Evolutionary conservation across 2,888 invertebrate species (phyloP), one percentile per base, ranked within the genome.

Genomic region (Troilus luridus): DNA sequence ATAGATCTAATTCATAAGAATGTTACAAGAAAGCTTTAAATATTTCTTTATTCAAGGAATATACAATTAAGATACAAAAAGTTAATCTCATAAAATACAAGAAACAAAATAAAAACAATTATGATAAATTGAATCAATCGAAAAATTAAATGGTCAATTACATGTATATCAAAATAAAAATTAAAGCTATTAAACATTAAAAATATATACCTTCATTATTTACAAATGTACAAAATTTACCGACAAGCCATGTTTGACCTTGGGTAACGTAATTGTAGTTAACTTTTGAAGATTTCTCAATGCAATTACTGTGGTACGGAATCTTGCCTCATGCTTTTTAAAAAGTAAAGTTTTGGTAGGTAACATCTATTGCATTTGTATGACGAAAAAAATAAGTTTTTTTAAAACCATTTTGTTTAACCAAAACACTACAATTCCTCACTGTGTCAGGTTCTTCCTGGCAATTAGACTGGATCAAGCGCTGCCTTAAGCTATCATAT

Each of bases 181-280:
- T 58, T 58, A 58, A 58, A 58, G 58, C 7, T 19, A n/a, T n/a
- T 64, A 64, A 60, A 9, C 10, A 64, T n/a, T 1, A n/a, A 64
- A 64, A 64, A 64, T n/a, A n/a, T n/a, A 64, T n/a, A n/a, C 8
- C 64, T 64, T 10, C 21, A 64, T n/a, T 64, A 64, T n/a, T 64
- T 64, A 64, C 64, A 64, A 64, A 64, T 64, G 8, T 64, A 64
- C 64, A 64, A 64, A 64, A 64, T 64, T n/a, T n/a, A n/a, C 64
- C n/a, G n/a, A 85, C 27, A 14, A 27, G 27, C n/a, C n/a, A 67
- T 67, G 27, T 8, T 27, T 12, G 17, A 19, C 41, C 19, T 17
- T 17, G n/a, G 27, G 72, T 67, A 72, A 27, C 27, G 14, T 72
- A 27, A n/a, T n/a, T n/a, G n/a, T n/a, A 0, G 14, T 12, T 17